Evolutionary conservation across 2,797 vertebrate species (phyloP), one percentile per base, ranked within the genome.

Genomic region (Melanotaenia trifasciata): DNA sequence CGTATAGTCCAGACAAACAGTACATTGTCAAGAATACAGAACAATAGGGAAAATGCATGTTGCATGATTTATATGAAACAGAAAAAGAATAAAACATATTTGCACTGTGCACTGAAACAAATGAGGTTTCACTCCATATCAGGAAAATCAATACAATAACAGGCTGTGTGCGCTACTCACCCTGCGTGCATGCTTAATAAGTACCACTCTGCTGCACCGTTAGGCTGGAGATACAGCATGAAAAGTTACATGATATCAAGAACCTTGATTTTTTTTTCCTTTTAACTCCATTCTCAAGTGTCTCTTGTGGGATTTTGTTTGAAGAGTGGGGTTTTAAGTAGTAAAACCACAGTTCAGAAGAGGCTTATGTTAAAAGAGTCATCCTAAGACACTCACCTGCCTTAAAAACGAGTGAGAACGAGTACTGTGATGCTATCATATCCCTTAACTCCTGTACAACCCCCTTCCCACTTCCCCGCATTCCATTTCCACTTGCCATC

Each of bases 351-450:
- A 91, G 90, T 92, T 92, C 90, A 94, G 93, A 92, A 91, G 92
- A 91, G 89, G 93, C 93, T 95, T 94, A 94, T 91, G 90, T 92
- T 93, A 90, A 93, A 89, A 68, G 81, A 94, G 91, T 91, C 89
- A 93, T 91, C 90, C 85, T 78, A 79, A 94, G 91, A 92, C 88
- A 90, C 90, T 90, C 87, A 85, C 81, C 86, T 65, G 84, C 87
- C 87, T 88, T 85, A 87, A 90, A 88, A 86, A 80, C 38, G 87
- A 73, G 62, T 30, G 64, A 74, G 80, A 79, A 40, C 67, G 83
- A 84, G 84, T 84, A 84, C 65, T 43, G 68, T 74, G 89, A 93
- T 93, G 79, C 82, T 89, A 92, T 93, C 91, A 70, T 64, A 84
- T 86, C 70, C 64, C 80, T 84, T 89, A 84, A 88, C 90, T 90